Evolutionary conservation across 2,888 invertebrate species (phyloP).

Genomic region (Sycophila texana): DNA sequence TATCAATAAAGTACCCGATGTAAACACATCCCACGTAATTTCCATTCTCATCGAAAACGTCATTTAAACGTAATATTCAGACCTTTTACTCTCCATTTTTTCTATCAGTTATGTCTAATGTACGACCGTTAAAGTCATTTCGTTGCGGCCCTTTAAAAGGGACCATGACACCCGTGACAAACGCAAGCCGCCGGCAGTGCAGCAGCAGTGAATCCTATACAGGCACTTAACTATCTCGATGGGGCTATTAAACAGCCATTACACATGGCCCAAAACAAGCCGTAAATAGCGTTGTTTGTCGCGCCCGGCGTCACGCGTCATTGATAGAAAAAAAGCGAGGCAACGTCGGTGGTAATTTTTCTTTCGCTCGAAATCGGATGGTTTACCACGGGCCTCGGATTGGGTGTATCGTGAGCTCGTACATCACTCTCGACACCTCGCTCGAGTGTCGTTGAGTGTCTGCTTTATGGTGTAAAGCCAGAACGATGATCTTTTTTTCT

Average conservation of each 20-base stretch:
- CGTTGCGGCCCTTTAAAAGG: too few species aligned
- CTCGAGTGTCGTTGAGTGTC: constrained; percentile 41
- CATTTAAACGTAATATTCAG: too few species aligned
- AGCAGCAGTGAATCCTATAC: constrained; percentile 44
- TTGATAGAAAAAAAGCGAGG: constrained; percentile 19
- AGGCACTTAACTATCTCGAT: constrained; percentile 67
- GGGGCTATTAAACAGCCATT: constrained; percentile 72
- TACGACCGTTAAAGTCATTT: too few species aligned
- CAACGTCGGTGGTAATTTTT: constrained; percentile 14
- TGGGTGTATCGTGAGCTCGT: constrained; percentile 21
- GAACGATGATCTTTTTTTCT: not conserved
- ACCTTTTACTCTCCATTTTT: too few species aligned
- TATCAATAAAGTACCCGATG: too few species aligned
- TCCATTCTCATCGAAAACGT: too few species aligned
- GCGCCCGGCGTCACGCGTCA: constrained; percentile 47
- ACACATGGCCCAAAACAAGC: constrained; percentile 74
- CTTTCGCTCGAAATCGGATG: constrained; percentile 43
- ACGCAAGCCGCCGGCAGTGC: not conserved
- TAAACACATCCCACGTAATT: too few species aligned
- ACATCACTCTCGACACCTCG: constrained; percentile 41
- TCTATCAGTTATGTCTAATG: too few species aligned
- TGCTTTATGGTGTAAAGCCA: constrained; percentile 12
- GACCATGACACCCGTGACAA: too few species aligned
- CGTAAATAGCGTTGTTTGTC: constrained; percentile 64
- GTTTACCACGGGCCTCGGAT: constrained; percentile 27